Conservation (phyloP, 2,888 invertebrate genomes). For the Adineta ricciae region DNA sequence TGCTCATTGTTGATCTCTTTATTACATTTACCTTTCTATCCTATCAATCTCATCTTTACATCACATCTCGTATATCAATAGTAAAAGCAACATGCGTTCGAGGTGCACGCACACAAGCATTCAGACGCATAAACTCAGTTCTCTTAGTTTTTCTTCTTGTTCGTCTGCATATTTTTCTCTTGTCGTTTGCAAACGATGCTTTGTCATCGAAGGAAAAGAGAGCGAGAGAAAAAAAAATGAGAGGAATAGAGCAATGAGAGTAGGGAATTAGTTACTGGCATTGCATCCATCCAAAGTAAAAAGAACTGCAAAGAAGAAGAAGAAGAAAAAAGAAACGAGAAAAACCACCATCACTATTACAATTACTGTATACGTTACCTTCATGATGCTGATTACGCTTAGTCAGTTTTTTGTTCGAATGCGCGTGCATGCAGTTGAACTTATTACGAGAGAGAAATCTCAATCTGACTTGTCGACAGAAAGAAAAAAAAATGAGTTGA, state of each 20-base stretch:
- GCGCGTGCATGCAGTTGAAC: background rate
- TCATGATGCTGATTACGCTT: background rate
- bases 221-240: background rate
- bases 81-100: background rate
- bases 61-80: background rate
- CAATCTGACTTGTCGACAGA: background rate
- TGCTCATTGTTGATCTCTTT: background rate
- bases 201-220: background rate
- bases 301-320: background rate
- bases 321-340: background rate
- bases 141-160: background rate
- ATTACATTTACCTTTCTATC: background rate
- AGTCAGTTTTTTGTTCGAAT: background rate
- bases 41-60: background rate
- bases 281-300: background rate
- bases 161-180: background rate
- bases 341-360: background rate
- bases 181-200: background rate
- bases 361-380: background rate
- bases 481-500: background rate
- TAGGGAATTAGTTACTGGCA: background rate
- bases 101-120: background rate
- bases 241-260: background rate
- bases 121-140: background rate
- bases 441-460: background rate